Evolutionary conservation across 1,140 invertebrate genomes (phyloP).

Genomic region (Drosophila albomicans): DNA sequence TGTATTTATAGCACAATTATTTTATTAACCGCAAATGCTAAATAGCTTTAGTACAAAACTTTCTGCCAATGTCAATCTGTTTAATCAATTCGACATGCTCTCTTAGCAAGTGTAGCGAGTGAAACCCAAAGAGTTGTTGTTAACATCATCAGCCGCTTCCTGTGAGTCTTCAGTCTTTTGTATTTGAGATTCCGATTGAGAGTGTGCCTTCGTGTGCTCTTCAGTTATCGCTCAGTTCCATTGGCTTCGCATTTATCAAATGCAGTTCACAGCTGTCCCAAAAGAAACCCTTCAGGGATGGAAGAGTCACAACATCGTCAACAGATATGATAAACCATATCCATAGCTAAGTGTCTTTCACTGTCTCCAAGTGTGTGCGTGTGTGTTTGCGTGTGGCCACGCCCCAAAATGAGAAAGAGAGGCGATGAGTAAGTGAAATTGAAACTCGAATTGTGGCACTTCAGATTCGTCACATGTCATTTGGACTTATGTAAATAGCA

Average conservation of each 20-base stretch:
- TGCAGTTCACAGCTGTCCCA: constrained; percentile 70
- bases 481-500: constrained; percentile 71
- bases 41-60: too few species aligned
- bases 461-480: constrained; percentile 78
- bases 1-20: too few species aligned
- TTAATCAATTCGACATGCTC: background rate
- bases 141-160: constrained; percentile 32
- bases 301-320: constrained; percentile 34
- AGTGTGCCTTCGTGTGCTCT: constrained; percentile 14
- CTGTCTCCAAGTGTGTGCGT: constrained; percentile 30
- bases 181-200: constrained; percentile 16
- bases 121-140: constrained; percentile 29
- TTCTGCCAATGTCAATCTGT: background rate
- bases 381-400: constrained; percentile 34
- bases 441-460: constrained; percentile 55
- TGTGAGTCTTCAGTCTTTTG: constrained; percentile 29
- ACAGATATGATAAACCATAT: constrained; percentile 60
- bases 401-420: constrained; percentile 32
- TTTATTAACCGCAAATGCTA: background rate
- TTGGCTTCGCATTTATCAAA: constrained; percentile 69
- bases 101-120: background rate
- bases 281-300: constrained; percentile 20
- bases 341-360: constrained; percentile 66
- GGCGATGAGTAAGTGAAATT: constrained; percentile 26
- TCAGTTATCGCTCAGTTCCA: constrained; percentile 35